These are phyloP conservation scores for Pseudococcus longispinus DNA, from an alignment of 2,888 invertebrate genomes.

Conservation along the genomic window DNA sequence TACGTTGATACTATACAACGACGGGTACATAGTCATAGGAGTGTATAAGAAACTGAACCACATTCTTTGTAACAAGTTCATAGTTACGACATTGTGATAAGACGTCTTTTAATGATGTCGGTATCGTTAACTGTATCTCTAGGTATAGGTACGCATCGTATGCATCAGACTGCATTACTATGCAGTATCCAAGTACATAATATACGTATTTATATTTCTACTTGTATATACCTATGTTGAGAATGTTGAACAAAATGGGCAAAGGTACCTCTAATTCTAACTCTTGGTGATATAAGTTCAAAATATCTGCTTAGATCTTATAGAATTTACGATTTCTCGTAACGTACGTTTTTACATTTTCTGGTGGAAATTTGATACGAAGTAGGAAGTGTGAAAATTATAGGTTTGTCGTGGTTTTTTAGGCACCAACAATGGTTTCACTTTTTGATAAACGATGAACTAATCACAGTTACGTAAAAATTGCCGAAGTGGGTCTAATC, in stretches of 20 bases:
- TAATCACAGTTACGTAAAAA: conserved; percentile 35
- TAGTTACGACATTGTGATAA: conserved; percentile 37
- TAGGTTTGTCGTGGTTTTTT: conserved; percentile 31
- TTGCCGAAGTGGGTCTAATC: conserved; percentile 35
- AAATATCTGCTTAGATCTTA: no score
- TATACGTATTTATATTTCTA: no score
- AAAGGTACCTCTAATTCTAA: no score
- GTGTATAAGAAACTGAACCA: not conserved
- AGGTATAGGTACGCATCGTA: not conserved
- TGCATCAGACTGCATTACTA: not conserved
- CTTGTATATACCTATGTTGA: no score
- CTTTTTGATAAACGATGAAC: conserved; percentile 37
- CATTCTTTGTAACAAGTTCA: conserved; percentile 46
- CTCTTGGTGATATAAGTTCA: no score
- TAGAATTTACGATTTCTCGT: not conserved
- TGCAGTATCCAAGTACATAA: no score
- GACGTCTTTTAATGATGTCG: conserved; percentile 25
- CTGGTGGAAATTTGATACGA: not conserved
- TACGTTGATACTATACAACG: not conserved
- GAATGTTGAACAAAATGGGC: no score
- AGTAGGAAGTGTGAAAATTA: conserved; percentile 5
- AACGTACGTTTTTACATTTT: not conserved
- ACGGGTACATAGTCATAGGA: no score
- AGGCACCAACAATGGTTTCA: conserved; percentile 14
- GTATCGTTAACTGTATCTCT: not conserved